Conservation (phyloP, 2,888 invertebrate genomes). For the Metalampra italica region DNA sequence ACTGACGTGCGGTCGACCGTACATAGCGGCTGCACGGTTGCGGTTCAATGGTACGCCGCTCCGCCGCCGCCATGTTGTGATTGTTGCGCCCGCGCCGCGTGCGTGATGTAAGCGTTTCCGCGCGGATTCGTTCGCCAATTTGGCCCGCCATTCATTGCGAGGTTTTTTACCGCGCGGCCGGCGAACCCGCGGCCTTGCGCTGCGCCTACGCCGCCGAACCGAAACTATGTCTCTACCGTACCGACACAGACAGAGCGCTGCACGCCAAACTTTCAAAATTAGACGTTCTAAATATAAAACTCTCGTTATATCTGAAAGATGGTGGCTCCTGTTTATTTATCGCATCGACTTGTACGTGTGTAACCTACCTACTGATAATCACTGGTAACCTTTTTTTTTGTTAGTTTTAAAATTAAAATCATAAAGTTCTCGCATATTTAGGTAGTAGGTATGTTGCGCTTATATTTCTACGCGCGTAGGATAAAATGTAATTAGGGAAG, state of each 20-base stretch:
- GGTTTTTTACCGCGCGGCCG: constrained; percentile 58
- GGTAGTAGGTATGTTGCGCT: too few species aligned
- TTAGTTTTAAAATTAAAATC: too few species aligned
- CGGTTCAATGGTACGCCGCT: constrained; percentile 4
- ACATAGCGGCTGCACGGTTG: not conserved
- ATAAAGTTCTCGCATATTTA: too few species aligned
- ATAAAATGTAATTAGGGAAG: not conserved
- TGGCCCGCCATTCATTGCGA: constrained; percentile 64
- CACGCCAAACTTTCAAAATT: constrained; percentile 49
- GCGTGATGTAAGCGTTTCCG: constrained; percentile 60
- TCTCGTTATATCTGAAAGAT: constrained; percentile 14
- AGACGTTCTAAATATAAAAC: constrained; percentile 40
- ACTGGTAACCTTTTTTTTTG: too few species aligned
- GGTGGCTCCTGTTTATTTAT: too few species aligned
- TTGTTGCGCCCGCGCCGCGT: constrained; percentile 34
- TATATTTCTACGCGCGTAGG: too few species aligned
- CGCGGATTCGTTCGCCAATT: constrained; percentile 45
- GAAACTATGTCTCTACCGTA: constrained; percentile 8
- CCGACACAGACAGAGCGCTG: constrained; percentile 36
- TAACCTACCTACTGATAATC: not conserved
- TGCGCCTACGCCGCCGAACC: constrained; percentile 48
- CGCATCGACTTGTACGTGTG: too few species aligned
- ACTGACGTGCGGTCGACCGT: too few species aligned
- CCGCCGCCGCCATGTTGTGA: constrained; percentile 30
- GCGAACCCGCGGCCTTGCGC: constrained; percentile 67